Conservation (phyloP, 2,797 vertebrate genomes). For the Odontamblyopus rebecca region DNA sequence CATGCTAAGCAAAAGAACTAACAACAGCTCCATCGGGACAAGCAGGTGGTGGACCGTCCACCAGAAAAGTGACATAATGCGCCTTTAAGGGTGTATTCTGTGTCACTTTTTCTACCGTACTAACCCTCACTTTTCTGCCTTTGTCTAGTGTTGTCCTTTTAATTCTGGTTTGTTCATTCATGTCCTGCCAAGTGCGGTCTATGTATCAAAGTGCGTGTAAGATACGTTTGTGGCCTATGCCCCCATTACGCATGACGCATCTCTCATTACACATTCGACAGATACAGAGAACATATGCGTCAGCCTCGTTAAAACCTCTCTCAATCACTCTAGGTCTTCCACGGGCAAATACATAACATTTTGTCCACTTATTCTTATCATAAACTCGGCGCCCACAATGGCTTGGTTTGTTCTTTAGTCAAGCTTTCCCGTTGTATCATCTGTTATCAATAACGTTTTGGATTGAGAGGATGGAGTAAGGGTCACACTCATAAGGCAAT, state of each 20-base stretch:
- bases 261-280: constrained; percentile 12
- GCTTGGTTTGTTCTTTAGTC: constrained; percentile 14
- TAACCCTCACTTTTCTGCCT: not conserved
- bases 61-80: not conserved
- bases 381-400: constrained; percentile 14
- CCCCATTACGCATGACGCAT: constrained; percentile 45
- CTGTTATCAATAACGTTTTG: not conserved
- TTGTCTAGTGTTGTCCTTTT: constrained; percentile 1
- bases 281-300: constrained; percentile 36
- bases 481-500: constrained; percentile 1
- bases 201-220: constrained; percentile 29
- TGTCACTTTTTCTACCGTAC: constrained; percentile 38
- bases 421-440: constrained; percentile 9
- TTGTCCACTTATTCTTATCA: constrained; percentile 30
- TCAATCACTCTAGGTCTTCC: constrained; percentile 40
- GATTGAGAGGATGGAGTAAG: not conserved
- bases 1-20: not conserved
- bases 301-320: constrained; percentile 27
- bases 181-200: constrained; percentile 30
- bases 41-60: not conserved
- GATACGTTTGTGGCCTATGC: constrained; percentile 30
- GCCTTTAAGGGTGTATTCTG: constrained; percentile 38
- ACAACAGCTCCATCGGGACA: not conserved
- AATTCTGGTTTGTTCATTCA: constrained; percentile 18
- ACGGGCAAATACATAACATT: constrained; percentile 34